These are phyloP conservation scores for Cynaeus angustus DNA, from an alignment of 2,888 invertebrate species.

Conservation along the genomic window DNA sequence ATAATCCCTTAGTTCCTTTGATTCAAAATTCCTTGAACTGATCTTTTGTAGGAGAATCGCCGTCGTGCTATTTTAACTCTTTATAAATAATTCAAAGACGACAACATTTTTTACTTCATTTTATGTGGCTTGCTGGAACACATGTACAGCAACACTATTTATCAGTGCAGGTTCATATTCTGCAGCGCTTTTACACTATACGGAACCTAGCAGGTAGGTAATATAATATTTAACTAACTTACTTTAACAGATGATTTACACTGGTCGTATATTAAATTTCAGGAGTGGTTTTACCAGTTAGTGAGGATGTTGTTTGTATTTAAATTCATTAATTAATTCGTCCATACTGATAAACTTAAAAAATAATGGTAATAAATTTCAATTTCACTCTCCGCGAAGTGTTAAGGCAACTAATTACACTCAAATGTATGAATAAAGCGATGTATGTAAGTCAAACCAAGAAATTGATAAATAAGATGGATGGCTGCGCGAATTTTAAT, in stretches of 20 bases:
- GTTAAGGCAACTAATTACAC: constrained; percentile 28
- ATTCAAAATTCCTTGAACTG: too few species aligned
- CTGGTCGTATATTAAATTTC: constrained; percentile 57
- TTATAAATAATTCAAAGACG: constrained; percentile 37
- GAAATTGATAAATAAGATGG: constrained; percentile 60
- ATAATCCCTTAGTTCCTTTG: background rate
- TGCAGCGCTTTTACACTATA: constrained; percentile 38
- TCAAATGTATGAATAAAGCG: constrained; percentile 1
- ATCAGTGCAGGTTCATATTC: constrained; percentile 18
- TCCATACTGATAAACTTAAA: constrained; percentile 13
- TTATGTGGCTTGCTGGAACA: constrained; percentile 27
- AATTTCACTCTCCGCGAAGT: constrained; percentile 10
- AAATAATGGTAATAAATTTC: constrained; percentile 41
- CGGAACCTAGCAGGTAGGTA: constrained; percentile 40
- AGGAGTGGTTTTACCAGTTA: constrained; percentile 58
- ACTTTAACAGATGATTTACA: constrained; percentile 59
- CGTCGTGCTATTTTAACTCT: constrained; percentile 8
- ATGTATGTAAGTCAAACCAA: constrained; percentile 38
- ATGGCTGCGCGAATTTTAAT: constrained; percentile 60
- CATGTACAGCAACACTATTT: constrained; percentile 35
- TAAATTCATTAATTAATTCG: constrained; percentile 45
- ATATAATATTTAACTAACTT: constrained; percentile 55
- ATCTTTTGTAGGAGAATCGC: constrained; percentile 8
- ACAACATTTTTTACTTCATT: constrained; percentile 30
- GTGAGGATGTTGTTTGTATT: constrained; percentile 30